phyloP scores from a whole-genome alignment of 2,113 vertebrate species.

The Siphamia tubifer region DNA sequence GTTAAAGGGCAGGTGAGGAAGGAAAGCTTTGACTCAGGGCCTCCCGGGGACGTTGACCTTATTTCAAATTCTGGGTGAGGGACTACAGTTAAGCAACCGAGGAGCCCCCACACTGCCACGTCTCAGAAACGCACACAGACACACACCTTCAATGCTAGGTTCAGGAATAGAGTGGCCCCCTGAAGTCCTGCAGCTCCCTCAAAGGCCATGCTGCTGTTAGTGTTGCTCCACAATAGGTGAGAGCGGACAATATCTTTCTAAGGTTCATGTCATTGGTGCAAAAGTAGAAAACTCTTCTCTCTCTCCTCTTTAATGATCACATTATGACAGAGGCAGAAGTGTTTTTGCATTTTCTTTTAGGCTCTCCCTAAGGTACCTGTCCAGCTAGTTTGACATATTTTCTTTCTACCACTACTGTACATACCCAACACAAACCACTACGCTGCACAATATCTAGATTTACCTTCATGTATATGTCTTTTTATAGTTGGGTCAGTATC shows the following conservation, averaged over 20 bases:
- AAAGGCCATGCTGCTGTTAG: slow-evolving; percentile 68
- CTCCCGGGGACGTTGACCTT: slow-evolving; percentile 84
- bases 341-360: not conserved
- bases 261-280: not conserved
- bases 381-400: not conserved
- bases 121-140: slow-evolving; percentile 20
- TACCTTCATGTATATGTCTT: not conserved
- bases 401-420: not conserved
- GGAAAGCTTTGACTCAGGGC: slow-evolving; percentile 81
- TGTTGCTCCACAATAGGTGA: slow-evolving; percentile 42
- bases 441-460: not conserved
- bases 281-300: not conserved
- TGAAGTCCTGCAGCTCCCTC: slow-evolving; percentile 64
- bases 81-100: slow-evolving; percentile 72
- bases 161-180: slow-evolving; percentile 52
- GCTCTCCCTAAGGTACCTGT: not conserved
- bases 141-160: slow-evolving; percentile 51
- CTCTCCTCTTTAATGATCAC: not conserved
- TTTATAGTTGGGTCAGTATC: not conserved
- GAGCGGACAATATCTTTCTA: slow-evolving; percentile 28
- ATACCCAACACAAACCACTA: not conserved
- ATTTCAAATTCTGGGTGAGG: slow-evolving; percentile 85
- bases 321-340: not conserved
- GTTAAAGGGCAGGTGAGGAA: slow-evolving; percentile 80
- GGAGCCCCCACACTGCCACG: slow-evolving; percentile 57